These are phyloP conservation scores for Hydrotaea diabolus DNA, from an alignment of 2,888 invertebrate species.

Conservation along the genomic window DNA sequence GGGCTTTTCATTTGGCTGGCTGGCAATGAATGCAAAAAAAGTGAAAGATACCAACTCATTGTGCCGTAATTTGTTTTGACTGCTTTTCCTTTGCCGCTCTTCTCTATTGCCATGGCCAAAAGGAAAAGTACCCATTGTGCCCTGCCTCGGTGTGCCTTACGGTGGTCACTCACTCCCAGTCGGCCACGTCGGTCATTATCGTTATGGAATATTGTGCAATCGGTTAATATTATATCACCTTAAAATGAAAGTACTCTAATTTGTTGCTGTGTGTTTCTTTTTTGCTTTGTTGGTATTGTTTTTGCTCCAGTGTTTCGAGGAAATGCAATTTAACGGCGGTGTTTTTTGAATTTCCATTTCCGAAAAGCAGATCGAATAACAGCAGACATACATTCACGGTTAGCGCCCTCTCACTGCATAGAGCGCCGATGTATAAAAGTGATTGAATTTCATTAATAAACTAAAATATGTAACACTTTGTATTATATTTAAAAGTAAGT, in stretches of 20 bases:
- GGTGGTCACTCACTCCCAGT: not conserved
- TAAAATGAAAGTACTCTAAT: conserved; percentile 65
- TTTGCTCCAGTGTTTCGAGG: conserved; percentile 39
- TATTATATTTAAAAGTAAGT: not conserved
- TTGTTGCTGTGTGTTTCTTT: conserved; percentile 6
- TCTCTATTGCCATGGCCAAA: conserved; percentile 41
- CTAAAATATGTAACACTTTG: not conserved
- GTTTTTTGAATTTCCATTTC: conserved; percentile 29
- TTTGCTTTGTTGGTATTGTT: too few relatives aligned
- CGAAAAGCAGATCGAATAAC: conserved; percentile 60
- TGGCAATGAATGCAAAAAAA: conserved; percentile 42
- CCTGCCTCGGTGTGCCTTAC: conserved; percentile 24
- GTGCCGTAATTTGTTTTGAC: conserved; percentile 34
- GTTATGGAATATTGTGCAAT: conserved; percentile 60
- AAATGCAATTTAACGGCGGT: conserved; percentile 20
- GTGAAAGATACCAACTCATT: conserved; percentile 58
- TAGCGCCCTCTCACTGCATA: conserved; percentile 46
- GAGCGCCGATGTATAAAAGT: conserved; percentile 26
- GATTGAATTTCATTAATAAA: conserved; percentile 50
- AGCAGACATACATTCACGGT: conserved; percentile 51
- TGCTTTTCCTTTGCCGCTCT: conserved; percentile 17
- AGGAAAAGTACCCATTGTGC: conserved; percentile 57
- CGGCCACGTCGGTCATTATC: conserved; percentile 27
- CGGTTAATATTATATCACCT: conserved; percentile 63
- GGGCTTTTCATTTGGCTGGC: conserved; percentile 7